A percentile compares a stretch with the other conserved stretches of the same genome.
These are phyloP conservation scores for Drosophila meridionalis DNA, from an alignment of 2,888 invertebrate species.

Conservation along the genomic window DNA sequence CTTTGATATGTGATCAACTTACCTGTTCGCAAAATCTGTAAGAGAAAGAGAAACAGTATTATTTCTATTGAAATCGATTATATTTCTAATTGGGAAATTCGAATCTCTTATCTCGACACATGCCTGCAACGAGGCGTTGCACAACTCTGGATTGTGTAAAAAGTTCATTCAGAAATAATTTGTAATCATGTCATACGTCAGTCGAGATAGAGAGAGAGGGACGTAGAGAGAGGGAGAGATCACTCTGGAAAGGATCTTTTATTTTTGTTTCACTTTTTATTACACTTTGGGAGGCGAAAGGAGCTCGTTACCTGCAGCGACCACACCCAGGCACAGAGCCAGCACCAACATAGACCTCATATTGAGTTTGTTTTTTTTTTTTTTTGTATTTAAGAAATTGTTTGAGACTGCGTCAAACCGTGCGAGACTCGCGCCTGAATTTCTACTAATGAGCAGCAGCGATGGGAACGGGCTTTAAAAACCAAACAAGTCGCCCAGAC, in stretches of 20 bases:
- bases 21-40: constrained; percentile 63
- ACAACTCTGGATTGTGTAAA: constrained; percentile 56
- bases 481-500: constrained; percentile 45
- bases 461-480: constrained; percentile 57
- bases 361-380: constrained; percentile 40
- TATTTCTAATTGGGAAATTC: constrained; percentile 10
- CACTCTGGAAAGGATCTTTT: background rate
- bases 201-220: background rate
- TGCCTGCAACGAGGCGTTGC: constrained; percentile 38
- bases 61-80: background rate
- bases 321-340: constrained; percentile 82
- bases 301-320: constrained; percentile 81
- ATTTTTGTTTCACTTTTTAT: background rate
- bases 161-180: constrained; percentile 43
- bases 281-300: constrained; percentile 17
- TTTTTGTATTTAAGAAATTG: constrained; percentile 1
- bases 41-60: background rate
- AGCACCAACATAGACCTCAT: constrained; percentile 83
- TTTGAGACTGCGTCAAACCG: constrained; percentile 43
- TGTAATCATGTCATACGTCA: background rate
- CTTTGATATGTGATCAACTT: constrained; percentile 29
- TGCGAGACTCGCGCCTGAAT: constrained; percentile 69
- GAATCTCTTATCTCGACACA: constrained; percentile 37
- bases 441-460: constrained; percentile 71
- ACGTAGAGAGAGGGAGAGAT: background rate